Evolutionary conservation across 2,888 invertebrate species (phyloP).

Genomic region (Hirtodrosophila trivittata): DNA sequence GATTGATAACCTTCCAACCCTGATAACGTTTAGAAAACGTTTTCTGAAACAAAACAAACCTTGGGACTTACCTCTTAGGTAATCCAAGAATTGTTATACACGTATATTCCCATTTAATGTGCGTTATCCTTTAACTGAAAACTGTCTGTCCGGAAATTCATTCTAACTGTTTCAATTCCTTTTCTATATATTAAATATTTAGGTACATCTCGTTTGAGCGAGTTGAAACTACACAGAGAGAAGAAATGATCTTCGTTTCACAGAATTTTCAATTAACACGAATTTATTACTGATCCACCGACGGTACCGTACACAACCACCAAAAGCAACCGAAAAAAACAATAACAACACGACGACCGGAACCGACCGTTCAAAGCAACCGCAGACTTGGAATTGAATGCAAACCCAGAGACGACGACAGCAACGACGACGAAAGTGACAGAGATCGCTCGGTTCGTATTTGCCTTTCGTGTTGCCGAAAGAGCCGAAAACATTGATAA

Average conservation of each 20-base stretch:
- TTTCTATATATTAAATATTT: not conserved
- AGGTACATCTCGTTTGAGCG: slow-evolving; percentile 1
- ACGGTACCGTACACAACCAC: slow-evolving; percentile 6
- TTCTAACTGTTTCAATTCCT: slow-evolving; percentile 12
- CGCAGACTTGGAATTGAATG: slow-evolving; percentile 68
- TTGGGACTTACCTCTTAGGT: slow-evolving; percentile 52
- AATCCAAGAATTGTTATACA: slow-evolving; percentile 32
- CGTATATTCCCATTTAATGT: slow-evolving; percentile 55
- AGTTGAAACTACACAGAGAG: slow-evolving; percentile 20
- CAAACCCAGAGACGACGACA: slow-evolving; percentile 25
- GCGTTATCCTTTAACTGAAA: slow-evolving; percentile 21
- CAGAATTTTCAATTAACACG: slow-evolving; percentile 54
- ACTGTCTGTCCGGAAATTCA: slow-evolving; percentile 12
- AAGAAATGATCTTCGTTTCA: slow-evolving; percentile 26
- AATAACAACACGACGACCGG: slow-evolving; percentile 46
- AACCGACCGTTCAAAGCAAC: slow-evolving; percentile 64
- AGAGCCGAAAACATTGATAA: slow-evolving; percentile 59
- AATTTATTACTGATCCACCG: slow-evolving; percentile 24
- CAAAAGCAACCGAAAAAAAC: slow-evolving; percentile 25
- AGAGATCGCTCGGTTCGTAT: slow-evolving; percentile 32
- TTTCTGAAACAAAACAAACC: no score
- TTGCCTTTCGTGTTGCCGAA: slow-evolving; percentile 43
- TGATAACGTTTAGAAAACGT: slow-evolving; percentile 20
- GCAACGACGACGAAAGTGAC: not conserved
- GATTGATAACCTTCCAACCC: slow-evolving; percentile 20